Evolutionary conservation across 2,888 invertebrate species (phyloP), one percentile per base, ranked within the genome.

Genomic region (Mactromeris polynyma): DNA sequence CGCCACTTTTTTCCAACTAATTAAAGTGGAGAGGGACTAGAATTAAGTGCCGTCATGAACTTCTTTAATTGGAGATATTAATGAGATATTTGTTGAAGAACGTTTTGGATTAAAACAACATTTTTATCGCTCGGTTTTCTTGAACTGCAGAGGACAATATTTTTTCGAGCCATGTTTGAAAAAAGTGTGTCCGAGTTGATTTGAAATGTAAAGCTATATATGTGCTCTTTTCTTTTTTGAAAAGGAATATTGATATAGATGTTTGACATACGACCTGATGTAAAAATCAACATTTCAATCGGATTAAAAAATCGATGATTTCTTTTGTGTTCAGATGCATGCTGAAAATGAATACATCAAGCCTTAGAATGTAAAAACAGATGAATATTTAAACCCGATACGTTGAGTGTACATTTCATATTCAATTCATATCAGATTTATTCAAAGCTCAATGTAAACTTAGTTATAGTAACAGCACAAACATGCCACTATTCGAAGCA

Each of bases 401-500:
- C 26, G 6, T n/a, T 6, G 26, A 26, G 58, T 26, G 2, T 64
- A 26, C 0, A 64, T 64, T 64, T n/a, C 26, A 6, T 64, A 64
- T 64, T 64, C 26, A 64, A 26, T 64, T 4, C 2, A 3, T 26
- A 11, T 21, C 21, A n/a, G n/a, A 21, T n/a, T 64, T 11, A 64
- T 64, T 64, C 26, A 6, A 64, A 64, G 26, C n/a, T 46, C 26
- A 64, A 64, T 26, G 26, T 26, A 64, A 26, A 64, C 58, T 64
- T 26, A 11, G 26, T 26, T 64, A 26, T 14, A 36, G 21, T 36
- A 19, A 36, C 36, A 26, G 11, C 42, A 79, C 14, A 79, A 26
- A 33, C 26, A 87, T 84, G 86, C 42, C 87, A 26, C 7, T 86
- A 14, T 88, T 81, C 78, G 87, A 90, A 78, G 54, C 85, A 6